Conservation (phyloP, 2,888 invertebrate species). For the Keiferia lycopersicella region DNA sequence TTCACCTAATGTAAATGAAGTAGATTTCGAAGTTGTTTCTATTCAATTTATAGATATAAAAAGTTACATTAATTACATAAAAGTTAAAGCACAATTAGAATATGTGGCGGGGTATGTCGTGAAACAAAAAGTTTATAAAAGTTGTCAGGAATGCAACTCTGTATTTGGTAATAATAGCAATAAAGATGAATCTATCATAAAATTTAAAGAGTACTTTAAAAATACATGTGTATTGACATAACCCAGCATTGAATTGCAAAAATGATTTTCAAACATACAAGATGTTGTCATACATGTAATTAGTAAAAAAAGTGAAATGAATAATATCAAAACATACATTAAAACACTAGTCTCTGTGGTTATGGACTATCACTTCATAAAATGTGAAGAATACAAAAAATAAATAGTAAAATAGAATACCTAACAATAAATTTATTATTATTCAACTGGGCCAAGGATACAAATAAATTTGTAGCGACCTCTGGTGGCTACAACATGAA, state of each 20-base stretch:
- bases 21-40: slow-evolving; percentile 17
- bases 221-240: not conserved
- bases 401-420: no score
- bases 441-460: no score
- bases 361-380: not conserved
- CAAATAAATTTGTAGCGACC: no score
- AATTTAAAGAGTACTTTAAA: not conserved
- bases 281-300: not conserved
- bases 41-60: slow-evolving; percentile 18
- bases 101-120: not conserved
- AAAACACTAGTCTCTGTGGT: not conserved
- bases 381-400: not conserved
- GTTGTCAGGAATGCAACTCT: slow-evolving; percentile 22
- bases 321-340: not conserved
- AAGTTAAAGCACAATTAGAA: no score
- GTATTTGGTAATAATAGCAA: not conserved
- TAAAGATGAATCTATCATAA: not conserved
- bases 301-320: not conserved
- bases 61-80: slow-evolving; percentile 6
- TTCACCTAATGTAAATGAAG: not conserved
- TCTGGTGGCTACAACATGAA: no score
- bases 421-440: no score
- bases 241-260: not conserved
- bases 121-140: slow-evolving; percentile 23
- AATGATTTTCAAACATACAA: slow-evolving; percentile 10